phyloP scores from a whole-genome alignment of 2,888 invertebrate genomes.

The Mechanitis mazaeus region DNA sequence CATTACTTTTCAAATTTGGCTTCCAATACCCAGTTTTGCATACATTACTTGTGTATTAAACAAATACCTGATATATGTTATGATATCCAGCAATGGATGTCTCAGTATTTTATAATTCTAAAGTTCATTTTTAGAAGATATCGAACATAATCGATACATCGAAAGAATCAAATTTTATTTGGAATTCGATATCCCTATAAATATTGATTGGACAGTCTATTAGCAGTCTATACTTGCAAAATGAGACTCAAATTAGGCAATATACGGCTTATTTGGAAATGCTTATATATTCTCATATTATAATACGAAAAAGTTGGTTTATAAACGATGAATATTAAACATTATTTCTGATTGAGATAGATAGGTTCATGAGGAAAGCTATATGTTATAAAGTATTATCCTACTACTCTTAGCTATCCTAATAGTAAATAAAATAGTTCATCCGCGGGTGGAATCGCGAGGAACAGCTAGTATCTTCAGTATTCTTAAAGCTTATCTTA shows the following conservation, averaged over 20 bases:
- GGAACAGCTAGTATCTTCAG: too few species aligned
- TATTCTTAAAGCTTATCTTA: too few species aligned
- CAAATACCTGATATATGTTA: too few species aligned
- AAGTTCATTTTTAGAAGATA: not conserved
- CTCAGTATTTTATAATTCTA: not conserved
- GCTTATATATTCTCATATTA: too few species aligned
- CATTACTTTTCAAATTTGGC: constrained; percentile 55
- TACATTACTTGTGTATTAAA: constrained; percentile 37
- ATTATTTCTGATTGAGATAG: too few species aligned
- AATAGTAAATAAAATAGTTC: too few species aligned
- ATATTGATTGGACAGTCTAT: constrained; percentile 39
- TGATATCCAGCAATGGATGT: constrained; percentile 17
- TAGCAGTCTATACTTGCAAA: constrained; percentile 25
- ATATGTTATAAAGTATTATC: too few species aligned
- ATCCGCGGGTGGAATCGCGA: too few species aligned
- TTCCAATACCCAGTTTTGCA: constrained; percentile 29
- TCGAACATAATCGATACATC: constrained; percentile 35
- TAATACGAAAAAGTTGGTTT: too few species aligned
- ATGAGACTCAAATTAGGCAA: constrained; percentile 7
- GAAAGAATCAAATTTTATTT: constrained; percentile 47
- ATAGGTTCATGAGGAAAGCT: too few species aligned
- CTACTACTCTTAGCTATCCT: too few species aligned
- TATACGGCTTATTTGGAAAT: not conserved
- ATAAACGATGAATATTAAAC: too few species aligned
- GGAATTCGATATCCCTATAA: constrained; percentile 38